A percentile compares a stretch with the other conserved stretches of the same genome.
Conservation (phyloP, 2,797 vertebrate genomes). For the Lepus townsendii region DNA sequence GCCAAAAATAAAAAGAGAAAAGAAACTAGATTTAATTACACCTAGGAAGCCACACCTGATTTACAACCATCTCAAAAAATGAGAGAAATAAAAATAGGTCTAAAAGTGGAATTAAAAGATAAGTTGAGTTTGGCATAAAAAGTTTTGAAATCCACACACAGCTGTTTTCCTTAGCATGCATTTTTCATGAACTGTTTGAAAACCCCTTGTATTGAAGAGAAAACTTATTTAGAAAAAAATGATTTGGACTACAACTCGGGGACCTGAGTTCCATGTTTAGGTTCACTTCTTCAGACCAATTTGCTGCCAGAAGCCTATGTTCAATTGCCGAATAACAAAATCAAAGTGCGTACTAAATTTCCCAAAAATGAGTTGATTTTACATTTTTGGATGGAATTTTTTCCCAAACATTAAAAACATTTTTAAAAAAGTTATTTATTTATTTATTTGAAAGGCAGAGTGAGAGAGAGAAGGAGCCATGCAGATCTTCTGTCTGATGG, state of each 20-base stretch:
- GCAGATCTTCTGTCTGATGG: too few species aligned
- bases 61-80: neutral
- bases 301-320: neutral
- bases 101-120: too few species aligned
- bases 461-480: too few species aligned
- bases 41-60: neutral
- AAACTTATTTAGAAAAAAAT: neutral
- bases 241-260: neutral
- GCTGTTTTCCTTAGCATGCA: too few species aligned
- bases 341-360: neutral
- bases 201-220: neutral
- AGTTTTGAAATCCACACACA: too few species aligned
- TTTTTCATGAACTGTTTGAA: too few species aligned
- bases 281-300: neutral
- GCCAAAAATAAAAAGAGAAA: constrained; percentile 55
- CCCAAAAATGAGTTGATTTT: neutral
- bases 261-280: neutral
- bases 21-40: constrained; percentile 20
- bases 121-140: too few species aligned
- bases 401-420: neutral
- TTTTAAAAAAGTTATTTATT: too few species aligned
- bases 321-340: constrained; percentile 16
- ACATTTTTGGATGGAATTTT: neutral
- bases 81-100: too few species aligned
- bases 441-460: neutral